These are phyloP conservation scores for Tineola bisselliella DNA, from an alignment of 2,888 invertebrate species.

Conservation along the genomic window DNA sequence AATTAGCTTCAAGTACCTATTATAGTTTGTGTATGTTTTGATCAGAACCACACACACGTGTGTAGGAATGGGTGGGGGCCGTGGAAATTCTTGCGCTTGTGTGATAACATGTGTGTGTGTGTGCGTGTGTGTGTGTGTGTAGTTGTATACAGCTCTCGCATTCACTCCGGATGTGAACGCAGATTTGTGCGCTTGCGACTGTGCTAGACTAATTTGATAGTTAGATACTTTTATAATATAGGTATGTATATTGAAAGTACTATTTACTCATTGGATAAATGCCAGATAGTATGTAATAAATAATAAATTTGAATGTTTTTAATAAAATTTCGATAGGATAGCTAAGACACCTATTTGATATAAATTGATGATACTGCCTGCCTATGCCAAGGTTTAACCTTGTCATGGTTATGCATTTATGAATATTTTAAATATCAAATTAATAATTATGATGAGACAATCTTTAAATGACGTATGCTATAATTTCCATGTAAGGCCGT, in stretches of 20 bases:
- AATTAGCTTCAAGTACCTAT: background rate
- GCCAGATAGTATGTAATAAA: background rate
- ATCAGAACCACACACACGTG: conserved; percentile 20
- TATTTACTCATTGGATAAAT: background rate
- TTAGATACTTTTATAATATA: conserved; percentile 25
- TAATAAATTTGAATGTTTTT: background rate
- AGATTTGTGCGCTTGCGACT: conserved; percentile 56
- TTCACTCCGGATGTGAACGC: conserved; percentile 57
- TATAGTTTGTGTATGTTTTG: conserved; percentile 2
- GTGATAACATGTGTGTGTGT: background rate
- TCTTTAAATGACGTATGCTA: background rate
- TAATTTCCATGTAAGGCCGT: background rate
- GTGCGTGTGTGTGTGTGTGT: background rate
- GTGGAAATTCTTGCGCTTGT: conserved; percentile 16
- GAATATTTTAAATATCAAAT: background rate
- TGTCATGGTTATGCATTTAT: background rate
- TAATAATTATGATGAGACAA: background rate
- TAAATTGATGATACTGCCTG: background rate
- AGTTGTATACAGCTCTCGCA: conserved; percentile 1
- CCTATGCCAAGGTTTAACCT: background rate
- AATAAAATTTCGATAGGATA: background rate
- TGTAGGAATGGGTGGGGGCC: conserved; percentile 23
- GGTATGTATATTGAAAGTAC: background rate
- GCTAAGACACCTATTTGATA: background rate
- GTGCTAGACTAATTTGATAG: conserved; percentile 58